These are phyloP conservation scores for Drosophila serrata DNA, from an alignment of 1,140 invertebrate species.

Conservation along the genomic window DNA sequence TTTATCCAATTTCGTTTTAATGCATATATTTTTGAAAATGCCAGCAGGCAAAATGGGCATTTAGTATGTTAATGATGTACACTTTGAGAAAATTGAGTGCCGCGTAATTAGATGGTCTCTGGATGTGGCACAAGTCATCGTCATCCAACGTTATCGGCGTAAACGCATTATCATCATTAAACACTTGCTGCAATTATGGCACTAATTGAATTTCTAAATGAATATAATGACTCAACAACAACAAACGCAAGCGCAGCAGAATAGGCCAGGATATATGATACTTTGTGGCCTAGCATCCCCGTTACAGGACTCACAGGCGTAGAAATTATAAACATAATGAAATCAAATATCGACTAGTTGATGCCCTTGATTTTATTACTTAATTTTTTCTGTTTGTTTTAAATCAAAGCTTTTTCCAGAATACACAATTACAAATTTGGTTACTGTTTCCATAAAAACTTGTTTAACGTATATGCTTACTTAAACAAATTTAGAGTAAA, in stretches of 20 bases:
- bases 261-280: slow-evolving; percentile 46
- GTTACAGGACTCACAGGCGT: slow-evolving; percentile 12
- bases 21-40: slow-evolving; percentile 19
- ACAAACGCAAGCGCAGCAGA: slow-evolving; percentile 35
- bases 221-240: slow-evolving; percentile 78
- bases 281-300: slow-evolving; percentile 20
- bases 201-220: slow-evolving; percentile 81
- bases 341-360: not conserved
- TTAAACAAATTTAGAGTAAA: not conserved
- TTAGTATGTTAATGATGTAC: slow-evolving; percentile 60
- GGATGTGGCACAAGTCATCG: slow-evolving; percentile 24
- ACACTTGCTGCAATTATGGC: slow-evolving; percentile 75
- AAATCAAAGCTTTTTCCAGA: not conserved
- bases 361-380: not conserved
- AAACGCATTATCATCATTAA: slow-evolving; percentile 77
- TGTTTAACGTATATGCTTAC: not conserved
- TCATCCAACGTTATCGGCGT: slow-evolving; percentile 35
- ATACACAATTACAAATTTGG: not conserved
- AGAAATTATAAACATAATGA: slow-evolving; percentile 16
- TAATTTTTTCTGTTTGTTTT: not conserved
- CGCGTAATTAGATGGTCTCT: slow-evolving; percentile 20
- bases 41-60: slow-evolving; percentile 5
- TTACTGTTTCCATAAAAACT: not conserved
- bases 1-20: slow-evolving; percentile 5
- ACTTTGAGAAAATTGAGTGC: slow-evolving; percentile 12